These are phyloP conservation scores for Manduca sexta DNA, from an alignment of 1,140 invertebrate genomes.

Conservation along the genomic window DNA sequence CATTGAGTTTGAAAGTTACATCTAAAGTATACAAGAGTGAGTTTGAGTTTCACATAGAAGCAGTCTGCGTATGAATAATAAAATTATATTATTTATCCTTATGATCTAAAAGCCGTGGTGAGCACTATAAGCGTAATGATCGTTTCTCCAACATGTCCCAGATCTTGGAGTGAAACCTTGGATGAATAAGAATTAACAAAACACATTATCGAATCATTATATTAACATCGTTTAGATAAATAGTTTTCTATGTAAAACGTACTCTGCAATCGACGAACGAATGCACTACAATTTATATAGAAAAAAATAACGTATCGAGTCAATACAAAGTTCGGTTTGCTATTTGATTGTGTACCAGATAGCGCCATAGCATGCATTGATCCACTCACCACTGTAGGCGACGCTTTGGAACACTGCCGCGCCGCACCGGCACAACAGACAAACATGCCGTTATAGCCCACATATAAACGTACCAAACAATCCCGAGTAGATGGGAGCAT, in stretches of 20 bases:
- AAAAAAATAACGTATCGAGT: neutral
- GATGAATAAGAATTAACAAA: conserved; percentile 1
- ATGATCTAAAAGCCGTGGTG: conserved; percentile 27
- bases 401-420: conserved; percentile 93
- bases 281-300: neutral
- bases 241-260: too few relatives aligned
- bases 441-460: conserved; percentile 68
- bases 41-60: too few relatives aligned
- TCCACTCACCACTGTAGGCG: conserved; percentile 93
- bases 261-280: too few relatives aligned
- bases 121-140: conserved; percentile 34
- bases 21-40: too few relatives aligned
- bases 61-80: too few relatives aligned
- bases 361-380: conserved; percentile 50
- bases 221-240: too few relatives aligned
- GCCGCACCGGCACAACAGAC: conserved; percentile 68
- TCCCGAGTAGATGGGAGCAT: too few relatives aligned
- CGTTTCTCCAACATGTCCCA: conserved; percentile 45
- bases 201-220: neutral
- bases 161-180: conserved; percentile 34
- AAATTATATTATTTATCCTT: too few relatives aligned
- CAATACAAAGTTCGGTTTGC: too few relatives aligned
- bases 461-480: conserved; percentile 6
- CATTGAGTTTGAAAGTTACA: too few relatives aligned
- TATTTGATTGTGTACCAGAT: neutral